These are phyloP conservation scores for Alca torda DNA, from an alignment of 2,797 vertebrate genomes.

Conservation along the genomic window DNA sequence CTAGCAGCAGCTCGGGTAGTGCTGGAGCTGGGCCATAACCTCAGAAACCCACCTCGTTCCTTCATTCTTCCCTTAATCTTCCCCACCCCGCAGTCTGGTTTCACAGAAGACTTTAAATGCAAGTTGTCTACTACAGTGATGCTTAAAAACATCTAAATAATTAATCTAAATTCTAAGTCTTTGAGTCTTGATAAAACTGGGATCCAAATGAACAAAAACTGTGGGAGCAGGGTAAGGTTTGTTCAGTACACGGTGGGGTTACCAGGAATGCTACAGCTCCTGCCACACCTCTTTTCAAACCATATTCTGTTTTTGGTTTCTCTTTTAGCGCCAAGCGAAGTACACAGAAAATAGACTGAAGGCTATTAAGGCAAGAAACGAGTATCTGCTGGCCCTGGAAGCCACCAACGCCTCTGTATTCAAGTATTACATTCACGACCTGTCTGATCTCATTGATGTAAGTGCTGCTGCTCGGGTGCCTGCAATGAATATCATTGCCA, in stretches of 20 bases:
- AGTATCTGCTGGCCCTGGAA: constrained; percentile 94
- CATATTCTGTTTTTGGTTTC: background rate
- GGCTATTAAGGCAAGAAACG: constrained; percentile 96
- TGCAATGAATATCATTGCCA: background rate
- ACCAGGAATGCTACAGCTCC: background rate
- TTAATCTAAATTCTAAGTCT: constrained; percentile 2
- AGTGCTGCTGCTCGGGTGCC: constrained; percentile 71
- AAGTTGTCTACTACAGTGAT: background rate
- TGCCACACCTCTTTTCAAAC: background rate
- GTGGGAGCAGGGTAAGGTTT: background rate
- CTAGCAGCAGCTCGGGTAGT: background rate
- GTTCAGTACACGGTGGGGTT: background rate
- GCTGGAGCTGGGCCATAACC: background rate
- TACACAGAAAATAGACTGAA: constrained; percentile 98
- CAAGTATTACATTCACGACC: constrained; percentile 99
- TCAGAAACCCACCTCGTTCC: background rate
- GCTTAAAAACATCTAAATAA: constrained; percentile 4
- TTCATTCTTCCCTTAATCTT: background rate
- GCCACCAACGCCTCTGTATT: constrained; percentile 96
- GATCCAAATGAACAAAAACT: background rate
- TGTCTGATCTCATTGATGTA: constrained; percentile 97
- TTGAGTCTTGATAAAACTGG: constrained; percentile 38
- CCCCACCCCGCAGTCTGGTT: background rate
- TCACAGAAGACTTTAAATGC: background rate
- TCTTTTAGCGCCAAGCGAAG: constrained; percentile 92